Conservation (phyloP, 2,113 vertebrate genomes). For the Eulemur rufifrons region DNA sequence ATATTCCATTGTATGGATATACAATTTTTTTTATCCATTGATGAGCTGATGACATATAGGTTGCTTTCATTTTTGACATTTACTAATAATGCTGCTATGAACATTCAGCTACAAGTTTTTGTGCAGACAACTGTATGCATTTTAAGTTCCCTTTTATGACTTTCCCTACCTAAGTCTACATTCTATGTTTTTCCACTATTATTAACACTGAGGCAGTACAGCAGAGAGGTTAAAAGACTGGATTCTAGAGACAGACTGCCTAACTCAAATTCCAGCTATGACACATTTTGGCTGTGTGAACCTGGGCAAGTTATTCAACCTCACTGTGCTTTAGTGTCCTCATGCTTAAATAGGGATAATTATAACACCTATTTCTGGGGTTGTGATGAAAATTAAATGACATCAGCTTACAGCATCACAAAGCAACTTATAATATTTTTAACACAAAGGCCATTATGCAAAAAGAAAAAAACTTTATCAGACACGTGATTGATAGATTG, state of each 20-base stretch:
- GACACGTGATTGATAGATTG: neutral
- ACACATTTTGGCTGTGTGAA: neutral
- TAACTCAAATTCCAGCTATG: neutral
- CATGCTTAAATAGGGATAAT: neutral
- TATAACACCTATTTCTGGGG: neutral
- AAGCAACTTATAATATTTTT: neutral
- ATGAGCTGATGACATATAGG: neutral
- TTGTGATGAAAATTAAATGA: slow-evolving; percentile 8
- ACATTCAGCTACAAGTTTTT: neutral
- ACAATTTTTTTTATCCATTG: neutral
- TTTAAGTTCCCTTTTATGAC: neutral
- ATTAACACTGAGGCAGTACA: neutral
- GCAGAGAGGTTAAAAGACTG: neutral
- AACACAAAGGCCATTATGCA: neutral
- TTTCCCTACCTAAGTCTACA: neutral
- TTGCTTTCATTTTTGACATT: neutral
- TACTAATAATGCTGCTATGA: neutral
- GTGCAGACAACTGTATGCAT: neutral
- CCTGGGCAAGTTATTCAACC: neutral
- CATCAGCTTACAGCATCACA: neutral
- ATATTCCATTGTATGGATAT: neutral
- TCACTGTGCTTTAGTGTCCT: neutral
- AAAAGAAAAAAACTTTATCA: neutral
- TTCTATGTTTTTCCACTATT: neutral
- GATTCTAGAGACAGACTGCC: neutral